Percentiles rank a stretch among this genome's conserved stretches.
Conservation (phyloP, 37 sponge, comb jelly and placozoan species). For the Beroe forskalii region DNA sequence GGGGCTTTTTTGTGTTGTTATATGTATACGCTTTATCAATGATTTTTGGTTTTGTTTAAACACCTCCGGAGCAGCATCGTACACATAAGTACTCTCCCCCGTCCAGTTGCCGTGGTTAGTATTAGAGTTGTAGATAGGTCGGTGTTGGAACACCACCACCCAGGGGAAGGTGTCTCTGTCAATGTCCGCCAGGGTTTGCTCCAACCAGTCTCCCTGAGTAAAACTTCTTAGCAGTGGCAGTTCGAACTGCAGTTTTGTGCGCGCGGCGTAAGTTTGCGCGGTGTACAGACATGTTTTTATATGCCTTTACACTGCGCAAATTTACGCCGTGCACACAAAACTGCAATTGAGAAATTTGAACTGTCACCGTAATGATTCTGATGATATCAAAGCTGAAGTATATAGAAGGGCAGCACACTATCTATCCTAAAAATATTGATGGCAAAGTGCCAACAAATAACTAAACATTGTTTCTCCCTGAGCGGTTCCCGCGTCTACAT, state of each 20-base stretch:
- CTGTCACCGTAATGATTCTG: not conserved
- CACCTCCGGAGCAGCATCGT: conserved; percentile 1
- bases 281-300: too few relatives aligned
- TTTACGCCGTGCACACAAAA: too few relatives aligned
- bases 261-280: too few relatives aligned
- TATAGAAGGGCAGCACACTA: not conserved
- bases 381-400: not conserved
- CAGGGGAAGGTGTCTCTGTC: conserved; percentile 9
- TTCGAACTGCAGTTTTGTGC: too few relatives aligned
- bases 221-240: too few relatives aligned
- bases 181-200: conserved; percentile 11
- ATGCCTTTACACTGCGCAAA: too few relatives aligned
- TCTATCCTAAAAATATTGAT: not conserved
- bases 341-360: not conserved
- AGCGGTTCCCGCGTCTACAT: not conserved
- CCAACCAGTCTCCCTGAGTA: conserved; percentile 45
- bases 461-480: not conserved
- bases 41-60: not conserved
- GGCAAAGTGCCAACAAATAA: not conserved
- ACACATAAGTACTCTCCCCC: not conserved
- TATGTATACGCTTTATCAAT: not conserved
- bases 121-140: conserved; percentile 63
- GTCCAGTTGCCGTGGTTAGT: conserved; percentile 55
- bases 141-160: conserved; percentile 66
- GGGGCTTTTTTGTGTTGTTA: too few relatives aligned